Evolutionary conservation across 2,888 invertebrate species (phyloP).

Genomic region (Eubasilissa splendida): DNA sequence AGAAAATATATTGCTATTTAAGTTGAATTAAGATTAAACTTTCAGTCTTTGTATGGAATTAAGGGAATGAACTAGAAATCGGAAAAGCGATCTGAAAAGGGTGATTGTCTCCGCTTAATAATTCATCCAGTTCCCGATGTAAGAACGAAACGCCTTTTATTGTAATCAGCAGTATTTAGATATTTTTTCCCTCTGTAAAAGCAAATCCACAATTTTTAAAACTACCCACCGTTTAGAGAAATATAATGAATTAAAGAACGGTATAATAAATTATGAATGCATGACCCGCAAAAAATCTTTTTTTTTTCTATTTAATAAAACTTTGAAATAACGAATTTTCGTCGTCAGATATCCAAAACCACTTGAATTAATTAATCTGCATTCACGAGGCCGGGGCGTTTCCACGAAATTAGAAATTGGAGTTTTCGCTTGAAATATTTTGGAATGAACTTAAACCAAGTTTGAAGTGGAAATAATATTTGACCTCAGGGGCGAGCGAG

Average conservation of each 20-base stretch:
- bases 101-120: neutral
- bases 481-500: slow-evolving; percentile 16
- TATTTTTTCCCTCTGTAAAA: no score
- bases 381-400: neutral
- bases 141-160: no score
- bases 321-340: neutral
- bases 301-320: neutral
- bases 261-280: no score
- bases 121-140: neutral
- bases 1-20: slow-evolving; percentile 21
- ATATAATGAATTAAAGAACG: no score
- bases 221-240: no score
- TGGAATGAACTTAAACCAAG: slow-evolving; percentile 30
- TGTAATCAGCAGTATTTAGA: no score
- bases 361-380: slow-evolving; percentile 9
- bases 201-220: no score
- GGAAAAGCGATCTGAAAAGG: slow-evolving; percentile 18
- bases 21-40: slow-evolving; percentile 24
- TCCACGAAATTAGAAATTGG: neutral
- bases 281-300: no score
- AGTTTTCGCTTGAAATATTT: slow-evolving; percentile 18
- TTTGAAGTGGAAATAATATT: slow-evolving; percentile 38
- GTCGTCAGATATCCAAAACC: neutral
- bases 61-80: slow-evolving; percentile 19
- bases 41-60: neutral